These are phyloP conservation scores for Ophraella communa DNA, from an alignment of 2,888 invertebrate genomes.

Conservation along the genomic window DNA sequence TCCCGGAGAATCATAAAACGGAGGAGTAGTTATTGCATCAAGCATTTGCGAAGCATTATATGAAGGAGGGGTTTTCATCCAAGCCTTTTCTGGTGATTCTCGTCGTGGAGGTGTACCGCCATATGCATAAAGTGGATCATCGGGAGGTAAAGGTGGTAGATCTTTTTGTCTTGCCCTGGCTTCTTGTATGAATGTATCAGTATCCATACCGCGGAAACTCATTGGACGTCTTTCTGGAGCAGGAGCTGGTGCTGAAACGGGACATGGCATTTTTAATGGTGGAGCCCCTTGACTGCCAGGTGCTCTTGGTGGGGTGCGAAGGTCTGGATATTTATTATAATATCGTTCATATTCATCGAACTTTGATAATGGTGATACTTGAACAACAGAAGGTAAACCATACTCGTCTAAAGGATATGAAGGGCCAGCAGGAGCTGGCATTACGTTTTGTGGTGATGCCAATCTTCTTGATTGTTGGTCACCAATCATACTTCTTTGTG, in stretches of 20 bases:
- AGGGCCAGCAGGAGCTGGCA: neutral
- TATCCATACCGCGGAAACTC: neutral
- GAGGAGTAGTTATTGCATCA: neutral
- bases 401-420: neutral
- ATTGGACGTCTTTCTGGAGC: too few relatives aligned
- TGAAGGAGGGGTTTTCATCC: neutral
- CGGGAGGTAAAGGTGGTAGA: constrained; percentile 1
- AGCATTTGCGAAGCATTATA: neutral
- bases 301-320: neutral
- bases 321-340: neutral
- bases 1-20: neutral
- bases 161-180: neutral
- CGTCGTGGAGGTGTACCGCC: neutral
- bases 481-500: neutral
- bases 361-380: neutral
- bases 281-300: neutral
- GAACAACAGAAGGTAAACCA: neutral
- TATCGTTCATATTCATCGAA: neutral
- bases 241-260: too few relatives aligned
- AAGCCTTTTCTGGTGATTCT: neutral
- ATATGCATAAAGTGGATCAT: neutral
- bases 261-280: neutral
- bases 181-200: constrained; percentile 1
- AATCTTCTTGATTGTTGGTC: neutral
- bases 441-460: neutral